A percentile compares a stretch with the other conserved stretches of the same genome.
phyloP scores from a whole-genome alignment of 2,888 invertebrate genomes.

The Melitaea athalia region DNA sequence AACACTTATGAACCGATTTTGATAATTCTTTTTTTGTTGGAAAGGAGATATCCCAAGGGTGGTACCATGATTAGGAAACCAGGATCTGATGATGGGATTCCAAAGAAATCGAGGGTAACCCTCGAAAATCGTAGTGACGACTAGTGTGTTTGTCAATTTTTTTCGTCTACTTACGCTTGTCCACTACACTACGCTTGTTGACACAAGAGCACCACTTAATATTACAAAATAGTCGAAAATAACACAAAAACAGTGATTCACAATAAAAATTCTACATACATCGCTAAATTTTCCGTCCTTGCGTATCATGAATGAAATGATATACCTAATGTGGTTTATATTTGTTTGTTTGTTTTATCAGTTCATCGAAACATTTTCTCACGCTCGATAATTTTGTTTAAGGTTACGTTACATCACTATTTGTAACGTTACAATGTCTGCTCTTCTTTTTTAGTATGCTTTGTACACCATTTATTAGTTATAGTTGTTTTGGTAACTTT shows the following conservation, averaged over 20 bases:
- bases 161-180: too few species aligned
- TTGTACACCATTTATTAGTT: neutral
- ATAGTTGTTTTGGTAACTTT: too few species aligned
- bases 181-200: too few species aligned
- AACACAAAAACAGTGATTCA: neutral
- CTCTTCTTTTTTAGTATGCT: neutral
- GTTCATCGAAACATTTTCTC: neutral
- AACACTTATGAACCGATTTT: too few species aligned
- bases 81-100: too few species aligned
- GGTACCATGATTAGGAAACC: too few species aligned
- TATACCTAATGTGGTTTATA: neutral
- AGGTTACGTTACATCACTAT: neutral
- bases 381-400: constrained; percentile 2
- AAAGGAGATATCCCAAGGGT: too few species aligned
- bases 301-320: constrained; percentile 12
- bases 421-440: neutral
- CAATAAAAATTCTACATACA: constrained; percentile 1
- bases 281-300: constrained; percentile 11
- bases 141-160: too few species aligned
- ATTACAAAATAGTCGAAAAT: neutral
- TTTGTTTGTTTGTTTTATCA: constrained; percentile 6
- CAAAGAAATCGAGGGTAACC: too few species aligned
- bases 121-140: too few species aligned
- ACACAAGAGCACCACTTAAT: neutral
- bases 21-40: too few species aligned